Evolutionary conservation across 2,113 vertebrate species (phyloP).

Genomic region (Ammodytes marinus): DNA sequence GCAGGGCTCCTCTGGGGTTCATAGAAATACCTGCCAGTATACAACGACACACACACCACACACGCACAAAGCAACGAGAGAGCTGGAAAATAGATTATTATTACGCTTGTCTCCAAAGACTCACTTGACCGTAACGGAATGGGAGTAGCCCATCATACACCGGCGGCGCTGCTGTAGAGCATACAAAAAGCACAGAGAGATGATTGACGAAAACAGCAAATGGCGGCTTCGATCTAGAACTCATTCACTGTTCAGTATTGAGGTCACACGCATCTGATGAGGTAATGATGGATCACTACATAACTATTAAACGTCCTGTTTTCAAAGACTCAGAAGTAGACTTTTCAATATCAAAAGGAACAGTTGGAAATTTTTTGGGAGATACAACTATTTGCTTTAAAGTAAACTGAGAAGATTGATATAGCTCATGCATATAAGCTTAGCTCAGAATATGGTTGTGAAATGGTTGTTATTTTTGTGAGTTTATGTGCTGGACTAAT

Average conservation of each 20-base stretch:
- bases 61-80: slow-evolving; percentile 48
- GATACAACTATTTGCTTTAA: no score
- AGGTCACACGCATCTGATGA: slow-evolving; percentile 18
- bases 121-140: slow-evolving; percentile 62
- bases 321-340: slow-evolving; percentile 2
- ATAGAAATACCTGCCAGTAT: slow-evolving; percentile 62
- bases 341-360: background rate
- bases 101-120: slow-evolving; percentile 37
- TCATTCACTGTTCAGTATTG: background rate
- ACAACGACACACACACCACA: slow-evolving; percentile 36
- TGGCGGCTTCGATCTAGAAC: slow-evolving; percentile 3
- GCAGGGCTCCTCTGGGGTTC: slow-evolving; percentile 66
- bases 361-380: no score
- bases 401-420: no score
- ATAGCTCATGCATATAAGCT: no score
- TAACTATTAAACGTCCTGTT: background rate
- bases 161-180: slow-evolving; percentile 11
- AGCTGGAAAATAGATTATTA: slow-evolving; percentile 65
- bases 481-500: no score
- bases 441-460: no score
- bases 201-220: slow-evolving; percentile 46
- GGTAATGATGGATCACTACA: slow-evolving; percentile 5
- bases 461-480: no score
- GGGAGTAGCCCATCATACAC: slow-evolving; percentile 31
- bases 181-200: slow-evolving; percentile 31